Percentiles rank a stretch among this genome's conserved stretches.
Evolutionary conservation across 2,113 vertebrate genomes (phyloP).

Genomic region (Oncorhynchus kisutch): DNA sequence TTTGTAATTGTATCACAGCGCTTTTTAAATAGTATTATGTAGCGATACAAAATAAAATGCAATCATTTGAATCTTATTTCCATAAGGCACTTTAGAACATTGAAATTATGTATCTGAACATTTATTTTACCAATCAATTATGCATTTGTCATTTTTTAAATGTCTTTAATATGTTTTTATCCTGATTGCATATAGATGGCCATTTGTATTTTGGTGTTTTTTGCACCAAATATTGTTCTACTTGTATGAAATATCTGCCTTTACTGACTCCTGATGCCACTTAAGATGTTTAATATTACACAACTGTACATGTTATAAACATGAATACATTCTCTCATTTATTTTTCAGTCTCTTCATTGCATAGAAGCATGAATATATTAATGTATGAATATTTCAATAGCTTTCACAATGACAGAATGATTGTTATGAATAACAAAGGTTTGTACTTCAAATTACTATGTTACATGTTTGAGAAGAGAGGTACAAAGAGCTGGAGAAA

Average conservation of each 20-base stretch:
- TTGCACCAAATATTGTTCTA: neutral
- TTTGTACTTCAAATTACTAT: neutral
- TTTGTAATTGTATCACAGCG: neutral
- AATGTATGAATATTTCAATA: neutral
- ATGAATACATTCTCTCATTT: conserved; percentile 1
- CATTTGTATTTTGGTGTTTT: neutral
- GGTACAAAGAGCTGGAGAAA: neutral
- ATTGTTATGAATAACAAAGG: conserved; percentile 18
- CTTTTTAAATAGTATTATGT: neutral
- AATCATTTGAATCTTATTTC: conserved; percentile 1
- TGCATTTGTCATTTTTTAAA: neutral
- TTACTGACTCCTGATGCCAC: conserved; percentile 22
- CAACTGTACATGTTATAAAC: neutral
- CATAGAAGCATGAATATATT: neutral
- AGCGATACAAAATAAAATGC: neutral
- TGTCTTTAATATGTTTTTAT: neutral
- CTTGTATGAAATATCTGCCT: conserved; percentile 19
- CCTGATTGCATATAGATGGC: neutral
- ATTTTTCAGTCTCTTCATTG: conserved; percentile 5
- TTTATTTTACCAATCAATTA: neutral
- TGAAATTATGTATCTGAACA: neutral
- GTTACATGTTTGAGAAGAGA: neutral
- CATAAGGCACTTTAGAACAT: neutral
- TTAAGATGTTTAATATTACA: neutral
- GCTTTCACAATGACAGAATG: conserved; percentile 5